Evolutionary conservation across 2,888 invertebrate species (phyloP), one percentile per base, ranked within the genome.

Genomic region (Acanthosepion pharaonis): DNA sequence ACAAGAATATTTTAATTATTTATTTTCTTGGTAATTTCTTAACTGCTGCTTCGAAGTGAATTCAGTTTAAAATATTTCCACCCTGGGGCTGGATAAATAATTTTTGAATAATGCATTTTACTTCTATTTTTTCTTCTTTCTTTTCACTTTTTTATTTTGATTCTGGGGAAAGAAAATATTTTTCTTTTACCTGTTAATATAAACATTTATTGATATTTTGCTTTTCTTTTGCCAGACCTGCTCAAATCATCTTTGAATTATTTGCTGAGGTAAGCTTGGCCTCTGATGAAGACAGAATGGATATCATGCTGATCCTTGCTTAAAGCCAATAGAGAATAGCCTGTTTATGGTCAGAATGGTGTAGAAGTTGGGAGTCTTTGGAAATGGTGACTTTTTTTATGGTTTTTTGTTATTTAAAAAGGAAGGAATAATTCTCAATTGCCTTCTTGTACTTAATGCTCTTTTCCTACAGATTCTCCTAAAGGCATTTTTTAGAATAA

Each of bases 61-160:
- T 78, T 78, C n/a, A 78, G 78, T 78, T 78, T 78, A 5, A 78
- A 78, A 78, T 78, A 78, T 78, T 78, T 78, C n/a, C 78, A 78
- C 78, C 78, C 78, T n/a, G 78, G 18, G 78, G 78, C 78, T n/a
- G 78, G 78, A 78, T 78, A 78, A 78, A 78, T 78, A 78, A n/a
- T 78, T 78, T n/a, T 78, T 78, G 78, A 78, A 78, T 78, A 78
- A 78, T 78, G 78, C 78, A 78, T 78, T 78, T 78, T 78, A 78
- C 5, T 33, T 2, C 2, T 1, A 33, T 78, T 78, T 33, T 78
- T 78, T 15, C 15, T 78, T 78, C 15, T 33, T 78, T n/a, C 11
- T 78, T 8, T 9, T 78, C 42, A 42, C 42, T 15, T 78, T 78
- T n/a, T 18, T 15, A 33, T 78, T 78, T 78, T 9, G 0, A 33